Evolutionary conservation across 2,113 vertebrate genomes (phyloP), one percentile per base, ranked within the genome.

Genomic region (Labeo rohita): DNA sequence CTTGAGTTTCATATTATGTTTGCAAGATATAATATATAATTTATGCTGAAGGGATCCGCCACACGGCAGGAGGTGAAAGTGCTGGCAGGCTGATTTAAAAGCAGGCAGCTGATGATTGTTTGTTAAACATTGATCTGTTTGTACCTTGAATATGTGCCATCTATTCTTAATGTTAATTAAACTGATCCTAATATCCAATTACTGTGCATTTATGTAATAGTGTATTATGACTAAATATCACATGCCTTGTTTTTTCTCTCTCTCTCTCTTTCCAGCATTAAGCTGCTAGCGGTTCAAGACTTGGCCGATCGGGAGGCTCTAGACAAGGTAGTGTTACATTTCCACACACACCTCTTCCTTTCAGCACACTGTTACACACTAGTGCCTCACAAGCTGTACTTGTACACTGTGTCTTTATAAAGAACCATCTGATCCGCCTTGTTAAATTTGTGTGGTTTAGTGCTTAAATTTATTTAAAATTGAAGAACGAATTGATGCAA

Each of bases 201-300:
- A 15, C 56, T 61, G 56, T n/a, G 8, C 16, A 6, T 36, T 54
- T 59, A 36, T 59, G 34, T 23, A 23, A 16, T 36, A 7, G 54
- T 54, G 1, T 28, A 11, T 3, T 28, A 39, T 65, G 18, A 56
- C 0, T 10, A 3, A 47, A 11, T 66, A 11, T 23, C 81, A 50
- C 74, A 4, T 88, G 39, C 54, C 10, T 78, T 84, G 16, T 86
- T n/a, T 85, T 21, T 84, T 18, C 39, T 39, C 39, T 39, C 39
- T 82, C 65, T 83, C n/a, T 52, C 65, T 83, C 59, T 89, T 92
- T 92, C 28, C 94, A 99, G 98, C 92, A 97, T 99, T 95, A 98
- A 97, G 95, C 93, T 99, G 86, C 93, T 99, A 91, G 98, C 98
- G 15, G 97, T 99, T 59, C 98, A 99, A 92, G 98, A 99, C 89